These are phyloP conservation scores for Gulo gulo DNA, from an alignment of 2,113 vertebrate genomes.

Conservation along the genomic window DNA sequence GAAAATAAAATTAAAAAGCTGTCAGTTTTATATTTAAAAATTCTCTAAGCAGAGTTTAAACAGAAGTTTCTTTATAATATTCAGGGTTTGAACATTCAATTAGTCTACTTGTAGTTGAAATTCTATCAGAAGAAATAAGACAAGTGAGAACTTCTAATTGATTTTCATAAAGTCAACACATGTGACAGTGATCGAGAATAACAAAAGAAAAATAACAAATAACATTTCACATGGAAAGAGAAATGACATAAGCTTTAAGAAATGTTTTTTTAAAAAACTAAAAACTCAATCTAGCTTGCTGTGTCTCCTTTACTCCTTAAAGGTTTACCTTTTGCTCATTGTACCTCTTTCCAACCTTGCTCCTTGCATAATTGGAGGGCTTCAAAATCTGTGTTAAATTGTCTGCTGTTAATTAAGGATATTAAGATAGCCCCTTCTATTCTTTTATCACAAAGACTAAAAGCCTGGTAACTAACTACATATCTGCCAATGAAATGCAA, in stretches of 20 bases:
- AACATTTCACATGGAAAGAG: background rate
- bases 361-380: background rate
- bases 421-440: fast-evolving
- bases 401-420: too few species aligned
- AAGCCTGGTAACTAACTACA: background rate
- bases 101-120: background rate
- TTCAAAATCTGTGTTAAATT: background rate
- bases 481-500: background rate
- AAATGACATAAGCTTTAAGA: background rate
- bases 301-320: background rate
- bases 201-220: background rate
- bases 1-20: background rate
- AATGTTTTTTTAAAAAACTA: background rate
- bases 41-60: background rate
- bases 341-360: background rate
- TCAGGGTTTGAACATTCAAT: background rate
- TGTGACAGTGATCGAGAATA: background rate
- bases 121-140: background rate
- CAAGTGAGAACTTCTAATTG: background rate
- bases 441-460: background rate
- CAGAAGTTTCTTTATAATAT: background rate
- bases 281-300: background rate
- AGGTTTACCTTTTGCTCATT: background rate
- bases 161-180: background rate
- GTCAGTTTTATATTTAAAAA: background rate